Evolutionary conservation across 2,113 vertebrate genomes (phyloP).

Genomic region (Myrmecobius fasciatus): DNA sequence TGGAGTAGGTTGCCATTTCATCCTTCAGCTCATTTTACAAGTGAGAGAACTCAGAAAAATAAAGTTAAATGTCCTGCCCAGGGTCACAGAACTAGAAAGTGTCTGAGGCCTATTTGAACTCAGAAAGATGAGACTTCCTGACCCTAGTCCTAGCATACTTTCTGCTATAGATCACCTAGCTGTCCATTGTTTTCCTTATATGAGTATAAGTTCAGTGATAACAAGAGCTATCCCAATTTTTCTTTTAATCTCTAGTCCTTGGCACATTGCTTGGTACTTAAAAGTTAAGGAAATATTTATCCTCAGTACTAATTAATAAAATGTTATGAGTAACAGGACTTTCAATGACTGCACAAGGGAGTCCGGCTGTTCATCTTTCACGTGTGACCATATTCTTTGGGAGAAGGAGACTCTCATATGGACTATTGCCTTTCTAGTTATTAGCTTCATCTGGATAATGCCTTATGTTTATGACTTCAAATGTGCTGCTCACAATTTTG

Average conservation of each 20-base stretch:
- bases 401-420: not conserved
- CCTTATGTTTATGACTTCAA: not conserved
- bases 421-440: conserved; percentile 4
- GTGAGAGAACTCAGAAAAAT: not conserved
- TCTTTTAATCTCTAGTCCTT: not conserved
- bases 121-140: not conserved
- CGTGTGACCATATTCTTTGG: not conserved
- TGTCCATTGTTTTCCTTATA: not conserved
- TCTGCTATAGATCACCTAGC: not conserved
- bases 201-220: not conserved
- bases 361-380: not conserved
- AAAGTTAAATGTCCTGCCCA: not conserved
- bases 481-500: not conserved
- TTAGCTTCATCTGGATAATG: conserved; percentile 25
- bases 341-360: not conserved
- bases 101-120: not conserved
- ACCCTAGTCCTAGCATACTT: not conserved
- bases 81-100: not conserved
- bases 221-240: not conserved
- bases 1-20: not conserved
- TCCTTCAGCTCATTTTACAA: not conserved
- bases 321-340: not conserved
- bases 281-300: not conserved
- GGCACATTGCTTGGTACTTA: not conserved
- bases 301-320: not conserved